Evolutionary conservation across 2,113 vertebrate species (phyloP).

Genomic region (Urocynchramus pylzowi): DNA sequence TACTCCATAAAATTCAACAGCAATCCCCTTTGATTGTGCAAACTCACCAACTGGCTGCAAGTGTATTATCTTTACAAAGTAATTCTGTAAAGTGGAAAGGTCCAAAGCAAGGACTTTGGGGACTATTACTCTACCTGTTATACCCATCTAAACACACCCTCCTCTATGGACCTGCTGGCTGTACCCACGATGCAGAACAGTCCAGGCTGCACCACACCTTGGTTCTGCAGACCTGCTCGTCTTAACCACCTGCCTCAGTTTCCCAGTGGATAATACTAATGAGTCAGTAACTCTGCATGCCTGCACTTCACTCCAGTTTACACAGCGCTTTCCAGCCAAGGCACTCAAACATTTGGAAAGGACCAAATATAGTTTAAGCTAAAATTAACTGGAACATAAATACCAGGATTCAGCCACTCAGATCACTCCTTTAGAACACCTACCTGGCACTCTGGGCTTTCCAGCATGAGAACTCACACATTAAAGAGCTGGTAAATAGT

Average conservation of each 20-base stretch:
- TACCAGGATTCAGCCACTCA: not conserved
- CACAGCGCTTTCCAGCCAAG: not conserved
- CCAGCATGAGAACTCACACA: not conserved
- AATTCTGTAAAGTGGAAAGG: not conserved
- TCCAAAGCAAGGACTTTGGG: not conserved
- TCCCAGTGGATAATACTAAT: not conserved
- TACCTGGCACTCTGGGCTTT: not conserved
- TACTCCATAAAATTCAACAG: not conserved
- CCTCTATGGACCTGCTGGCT: not conserved
- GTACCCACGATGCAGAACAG: not conserved
- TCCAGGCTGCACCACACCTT: not conserved
- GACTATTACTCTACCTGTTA: not conserved
- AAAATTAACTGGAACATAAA: slow-evolving; percentile 9
- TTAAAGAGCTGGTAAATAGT: not conserved
- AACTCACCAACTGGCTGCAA: not conserved
- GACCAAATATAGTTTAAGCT: not conserved
- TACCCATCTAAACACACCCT: not conserved
- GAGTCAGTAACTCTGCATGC: not conserved
- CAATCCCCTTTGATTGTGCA: not conserved
- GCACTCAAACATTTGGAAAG: not conserved
- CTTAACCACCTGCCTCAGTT: slow-evolving; percentile 20
- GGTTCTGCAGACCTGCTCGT: not conserved
- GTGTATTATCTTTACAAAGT: not conserved
- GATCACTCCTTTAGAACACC: not conserved
- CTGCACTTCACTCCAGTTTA: not conserved